Base-by-base conservation (phyloP, 2,113 vertebrate species). In the Egretta garzetta region DNA sequence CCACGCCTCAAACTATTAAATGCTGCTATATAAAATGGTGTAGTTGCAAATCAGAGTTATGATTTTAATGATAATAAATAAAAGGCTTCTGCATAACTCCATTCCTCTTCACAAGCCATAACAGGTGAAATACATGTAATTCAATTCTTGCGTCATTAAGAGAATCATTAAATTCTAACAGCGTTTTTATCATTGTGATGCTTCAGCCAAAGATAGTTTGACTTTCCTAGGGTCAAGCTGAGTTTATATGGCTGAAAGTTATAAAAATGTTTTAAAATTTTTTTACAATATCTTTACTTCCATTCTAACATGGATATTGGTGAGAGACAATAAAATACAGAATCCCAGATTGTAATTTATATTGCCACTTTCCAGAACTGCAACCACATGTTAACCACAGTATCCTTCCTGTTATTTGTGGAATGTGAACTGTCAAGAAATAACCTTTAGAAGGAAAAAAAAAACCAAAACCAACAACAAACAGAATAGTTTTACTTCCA, bases 391-490 rank as follows among this genome's bases (percentile, higher is more conserved):
- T 72, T 85, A 89, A 95, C 94, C 95, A 84, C 91, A 76, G 22
- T 49, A 71, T 95, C 88, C 91, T 97, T 95, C 86, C 89, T 96
- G 60, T 91, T 96, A 45, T 47, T 80, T 87, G 58, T 64, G 76
- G 80, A 97, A 91, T 74, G 43, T 43, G 39, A 95, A 85, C 41
- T 55, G 73, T 75, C 60, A 89, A 96, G 77, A 96, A 96, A 89
- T 58, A 96, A 82, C 43, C 35, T 91, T 82, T 64, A 84, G 47
- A 81, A 74, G 22, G 37, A 59, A 45, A 28, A 56, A 45, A 35
- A 19, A 17, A 23, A 4, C 17, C 45, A 11, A 11, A 20, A 4
- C 8, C 16, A 62, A 32, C 6, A 66, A 24, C 37, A 81, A 39
- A 50, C 37, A 85, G n/a, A 85, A 64, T 8, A 86, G n/a, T 75